A percentile compares a stretch with the other conserved stretches of the same genome.
These are phyloP conservation scores for Lithobates pipiens DNA, from an alignment of 2,797 vertebrate species.

Conservation along the genomic window DNA sequence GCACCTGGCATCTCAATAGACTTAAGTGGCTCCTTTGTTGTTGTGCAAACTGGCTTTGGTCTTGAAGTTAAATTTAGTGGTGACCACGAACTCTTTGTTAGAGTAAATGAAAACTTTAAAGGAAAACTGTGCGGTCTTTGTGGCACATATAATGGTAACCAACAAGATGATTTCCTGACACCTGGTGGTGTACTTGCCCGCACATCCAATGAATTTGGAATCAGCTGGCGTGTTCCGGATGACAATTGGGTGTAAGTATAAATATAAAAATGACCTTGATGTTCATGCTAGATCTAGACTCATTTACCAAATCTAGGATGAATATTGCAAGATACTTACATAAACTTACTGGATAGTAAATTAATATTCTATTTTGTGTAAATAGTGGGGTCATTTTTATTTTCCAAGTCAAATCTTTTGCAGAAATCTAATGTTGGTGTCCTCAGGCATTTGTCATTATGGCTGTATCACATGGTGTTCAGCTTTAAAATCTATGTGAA, in stretches of 20 bases:
- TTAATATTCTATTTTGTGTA: too few species aligned
- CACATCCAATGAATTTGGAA: constrained; percentile 77
- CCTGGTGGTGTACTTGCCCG: constrained; percentile 72
- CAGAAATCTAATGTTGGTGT: too few species aligned
- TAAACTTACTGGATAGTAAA: too few species aligned
- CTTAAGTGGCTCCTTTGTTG: constrained; percentile 63
- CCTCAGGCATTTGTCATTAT: too few species aligned
- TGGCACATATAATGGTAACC: constrained; percentile 80
- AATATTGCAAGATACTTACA: too few species aligned
- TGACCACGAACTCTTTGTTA: constrained; percentile 79
- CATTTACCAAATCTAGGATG: too few species aligned
- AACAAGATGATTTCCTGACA: constrained; percentile 81
- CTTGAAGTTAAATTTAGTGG: constrained; percentile 79
- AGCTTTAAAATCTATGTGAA: too few species aligned
- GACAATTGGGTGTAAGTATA: constrained; percentile 73
- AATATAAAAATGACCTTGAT: too few species aligned
- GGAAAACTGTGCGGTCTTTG: constrained; percentile 81
- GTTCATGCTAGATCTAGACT: too few species aligned
- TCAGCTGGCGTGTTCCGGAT: constrained; percentile 79
- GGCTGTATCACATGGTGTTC: too few species aligned
- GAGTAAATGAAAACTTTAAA: constrained; percentile 79
- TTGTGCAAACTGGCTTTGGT: constrained; percentile 78
- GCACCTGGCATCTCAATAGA: constrained; percentile 68
- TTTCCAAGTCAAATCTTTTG: too few species aligned
- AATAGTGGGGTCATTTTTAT: too few species aligned